Conservation (phyloP, 2,113 vertebrate genomes). For the Mesocricetus auratus region DNA sequence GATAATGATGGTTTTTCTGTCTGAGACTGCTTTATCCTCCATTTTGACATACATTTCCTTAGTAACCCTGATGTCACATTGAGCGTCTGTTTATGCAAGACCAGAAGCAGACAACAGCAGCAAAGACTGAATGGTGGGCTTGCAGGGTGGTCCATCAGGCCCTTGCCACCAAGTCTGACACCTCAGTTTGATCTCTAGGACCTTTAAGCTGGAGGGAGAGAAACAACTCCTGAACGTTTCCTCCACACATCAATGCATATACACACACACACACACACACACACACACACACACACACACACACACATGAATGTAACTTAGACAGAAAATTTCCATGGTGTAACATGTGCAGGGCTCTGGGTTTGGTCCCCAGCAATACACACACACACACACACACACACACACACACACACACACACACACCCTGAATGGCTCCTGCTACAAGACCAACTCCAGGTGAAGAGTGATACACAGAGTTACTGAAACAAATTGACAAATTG, state of each 20-base stretch:
- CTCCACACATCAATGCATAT: background rate
- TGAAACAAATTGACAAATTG: background rate
- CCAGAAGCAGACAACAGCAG: background rate
- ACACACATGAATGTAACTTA: background rate
- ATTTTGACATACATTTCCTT: background rate
- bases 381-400: background rate
- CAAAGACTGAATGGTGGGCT: background rate
- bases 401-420: background rate
- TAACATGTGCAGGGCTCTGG: background rate
- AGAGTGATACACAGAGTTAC: background rate
- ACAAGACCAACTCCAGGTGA: background rate
- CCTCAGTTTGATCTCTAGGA: background rate
- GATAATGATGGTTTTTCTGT: background rate
- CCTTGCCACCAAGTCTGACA: background rate
- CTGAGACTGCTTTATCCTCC: background rate
- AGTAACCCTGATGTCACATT: background rate
- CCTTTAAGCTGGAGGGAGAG: background rate
- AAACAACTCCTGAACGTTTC: background rate
- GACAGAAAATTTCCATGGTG: background rate
- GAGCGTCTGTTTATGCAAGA: background rate
- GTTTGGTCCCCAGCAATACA: background rate
- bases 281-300: background rate
- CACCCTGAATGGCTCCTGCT: background rate
- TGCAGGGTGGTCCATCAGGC: background rate
- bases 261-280: background rate